Percentiles rank a stretch among this genome's conserved stretches.
phyloP scores from a whole-genome alignment of 2,888 invertebrate species.

The Chalcis sispes region DNA sequence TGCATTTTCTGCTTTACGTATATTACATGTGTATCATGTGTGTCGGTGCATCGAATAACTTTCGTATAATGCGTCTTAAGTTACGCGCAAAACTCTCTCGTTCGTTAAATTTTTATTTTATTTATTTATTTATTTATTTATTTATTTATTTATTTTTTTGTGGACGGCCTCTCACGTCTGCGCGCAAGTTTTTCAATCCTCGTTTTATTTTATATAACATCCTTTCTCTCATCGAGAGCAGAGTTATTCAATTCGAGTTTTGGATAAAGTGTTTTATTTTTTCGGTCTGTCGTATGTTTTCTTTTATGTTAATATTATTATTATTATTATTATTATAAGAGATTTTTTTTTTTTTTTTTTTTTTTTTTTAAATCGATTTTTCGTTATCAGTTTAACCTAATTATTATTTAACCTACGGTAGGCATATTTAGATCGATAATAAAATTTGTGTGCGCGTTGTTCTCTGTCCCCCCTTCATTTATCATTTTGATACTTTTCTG shows the following conservation, averaged over 20 bases:
- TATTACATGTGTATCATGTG: conserved; percentile 16
- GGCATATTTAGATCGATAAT: conserved; percentile 37
- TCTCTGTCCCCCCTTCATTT: background rate
- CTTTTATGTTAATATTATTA: too few species aligned
- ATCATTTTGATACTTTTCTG: background rate
- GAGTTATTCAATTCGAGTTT: conserved; percentile 29
- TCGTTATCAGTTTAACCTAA: conserved; percentile 9
- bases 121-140: background rate
- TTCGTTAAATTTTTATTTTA: background rate
- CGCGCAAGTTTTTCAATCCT: conserved; percentile 15
- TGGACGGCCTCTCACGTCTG: conserved; percentile 57
- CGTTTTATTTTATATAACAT: too few species aligned
- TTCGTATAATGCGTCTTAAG: conserved; percentile 1
- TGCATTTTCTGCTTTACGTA: conserved; percentile 20
- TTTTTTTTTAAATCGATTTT: conserved; percentile 6
- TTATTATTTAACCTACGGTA: conserved; percentile 25
- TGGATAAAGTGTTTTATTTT: background rate
- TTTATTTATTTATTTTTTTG: conserved; percentile 13
- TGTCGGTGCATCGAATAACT: conserved; percentile 25
- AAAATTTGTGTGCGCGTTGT: conserved; percentile 50
- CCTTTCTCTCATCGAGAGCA: background rate
- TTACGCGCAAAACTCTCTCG: background rate
- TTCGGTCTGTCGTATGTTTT: background rate
- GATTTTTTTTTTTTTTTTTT: conserved; percentile 2
- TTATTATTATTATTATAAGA: too few species aligned